These are phyloP conservation scores for Orthosia gothica DNA, from an alignment of 2,888 invertebrate genomes.

Conservation along the genomic window DNA sequence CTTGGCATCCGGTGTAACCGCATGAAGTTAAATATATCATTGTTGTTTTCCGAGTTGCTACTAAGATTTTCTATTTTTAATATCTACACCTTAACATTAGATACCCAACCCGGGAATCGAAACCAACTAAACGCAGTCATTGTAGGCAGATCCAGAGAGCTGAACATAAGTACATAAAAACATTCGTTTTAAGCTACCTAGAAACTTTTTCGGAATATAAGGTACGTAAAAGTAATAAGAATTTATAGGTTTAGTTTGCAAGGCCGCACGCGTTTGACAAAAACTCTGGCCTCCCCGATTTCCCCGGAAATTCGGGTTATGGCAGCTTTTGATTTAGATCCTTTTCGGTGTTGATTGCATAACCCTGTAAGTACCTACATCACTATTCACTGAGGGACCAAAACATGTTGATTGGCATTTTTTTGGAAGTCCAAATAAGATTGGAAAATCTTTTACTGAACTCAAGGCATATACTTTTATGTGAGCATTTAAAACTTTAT, in stretches of 20 bases:
- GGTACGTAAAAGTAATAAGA: slow-evolving; percentile 57
- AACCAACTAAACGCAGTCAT: slow-evolving; percentile 9
- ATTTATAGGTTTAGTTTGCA: slow-evolving; percentile 55
- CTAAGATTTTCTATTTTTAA: not conserved
- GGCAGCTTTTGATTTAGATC: slow-evolving; percentile 46
- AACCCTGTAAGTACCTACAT: slow-evolving; percentile 14
- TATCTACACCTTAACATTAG: no score
- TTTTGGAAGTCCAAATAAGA: not conserved
- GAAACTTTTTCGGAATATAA: slow-evolving; percentile 37
- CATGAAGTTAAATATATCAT: no score
- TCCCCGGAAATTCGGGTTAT: slow-evolving; percentile 37
- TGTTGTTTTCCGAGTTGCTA: not conserved
- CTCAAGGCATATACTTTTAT: not conserved
- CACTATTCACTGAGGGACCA: not conserved
- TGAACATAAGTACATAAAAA: slow-evolving; percentile 12
- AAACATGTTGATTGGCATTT: not conserved
- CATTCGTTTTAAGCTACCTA: slow-evolving; percentile 25
- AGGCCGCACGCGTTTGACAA: slow-evolving; percentile 47
- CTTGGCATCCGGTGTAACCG: no score
- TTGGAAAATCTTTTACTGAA: not conserved
- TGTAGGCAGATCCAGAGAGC: slow-evolving; percentile 11
- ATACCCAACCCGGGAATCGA: not conserved
- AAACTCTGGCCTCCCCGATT: slow-evolving; percentile 35
- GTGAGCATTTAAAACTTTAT: not conserved
- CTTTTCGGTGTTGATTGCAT: slow-evolving; percentile 43